Percentiles rank a stretch among this genome's conserved stretches.
phyloP scores from a whole-genome alignment of 2,888 invertebrate species.

The Alentia gelatinosa region DNA sequence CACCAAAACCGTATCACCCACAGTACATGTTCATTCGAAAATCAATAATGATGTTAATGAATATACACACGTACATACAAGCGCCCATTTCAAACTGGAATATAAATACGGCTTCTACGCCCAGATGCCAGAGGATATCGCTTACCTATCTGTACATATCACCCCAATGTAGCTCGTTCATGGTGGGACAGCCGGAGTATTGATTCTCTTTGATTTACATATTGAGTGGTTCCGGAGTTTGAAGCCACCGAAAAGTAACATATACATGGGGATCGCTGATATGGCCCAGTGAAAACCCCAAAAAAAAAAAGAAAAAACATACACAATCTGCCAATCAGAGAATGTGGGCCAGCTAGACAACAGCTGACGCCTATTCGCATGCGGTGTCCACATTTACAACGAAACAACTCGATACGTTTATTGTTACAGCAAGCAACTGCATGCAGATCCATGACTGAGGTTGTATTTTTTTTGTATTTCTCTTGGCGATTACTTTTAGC shows the following conservation, averaged over 20 bases:
- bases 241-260: neutral
- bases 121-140: neutral
- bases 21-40: no score
- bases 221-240: neutral
- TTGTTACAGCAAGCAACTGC: neutral
- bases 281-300: neutral
- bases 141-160: neutral
- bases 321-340: neutral
- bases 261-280: neutral
- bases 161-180: neutral
- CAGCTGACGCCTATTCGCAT: neutral
- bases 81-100: neutral
- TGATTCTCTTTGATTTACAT: neutral
- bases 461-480: neutral
- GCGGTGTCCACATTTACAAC: neutral
- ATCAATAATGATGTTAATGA: neutral
- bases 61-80: neutral
- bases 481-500: neutral
- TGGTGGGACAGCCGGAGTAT: neutral
- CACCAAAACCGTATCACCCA: no score
- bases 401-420: neutral
- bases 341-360: neutral
- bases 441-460: neutral
- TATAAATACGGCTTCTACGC: neutral
- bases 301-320: neutral